A percentile compares a stretch with the other conserved stretches of the same genome.
Evolutionary conservation across 2,888 invertebrate genomes (phyloP).

Genomic region (Dendrolimus houi): DNA sequence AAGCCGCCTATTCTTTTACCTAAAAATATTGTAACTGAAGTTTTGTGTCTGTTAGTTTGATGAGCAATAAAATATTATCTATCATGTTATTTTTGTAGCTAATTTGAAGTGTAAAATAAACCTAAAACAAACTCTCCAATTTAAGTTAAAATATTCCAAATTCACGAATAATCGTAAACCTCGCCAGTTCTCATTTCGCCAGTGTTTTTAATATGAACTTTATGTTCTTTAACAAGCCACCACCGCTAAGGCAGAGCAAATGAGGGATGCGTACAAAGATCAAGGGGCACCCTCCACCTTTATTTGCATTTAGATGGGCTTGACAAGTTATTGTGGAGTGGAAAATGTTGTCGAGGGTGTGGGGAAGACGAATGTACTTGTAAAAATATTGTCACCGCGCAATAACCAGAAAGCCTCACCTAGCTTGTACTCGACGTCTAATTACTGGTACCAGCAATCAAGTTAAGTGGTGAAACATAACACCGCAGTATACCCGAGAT

Average conservation of each 20-base stretch:
- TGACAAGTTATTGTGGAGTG: slow-evolving; percentile 52
- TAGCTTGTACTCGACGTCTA: background rate
- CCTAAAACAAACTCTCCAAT: background rate
- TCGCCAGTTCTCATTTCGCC: background rate
- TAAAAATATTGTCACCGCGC: background rate
- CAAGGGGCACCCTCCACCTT: slow-evolving; percentile 45
- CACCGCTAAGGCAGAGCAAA: slow-evolving; percentile 33
- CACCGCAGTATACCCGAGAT: background rate
- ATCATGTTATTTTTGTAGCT: background rate
- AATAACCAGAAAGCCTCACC: background rate
- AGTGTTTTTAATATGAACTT: background rate
- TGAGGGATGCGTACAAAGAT: slow-evolving; percentile 55
- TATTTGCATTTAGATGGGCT: slow-evolving; percentile 68
- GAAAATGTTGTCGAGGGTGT: slow-evolving; percentile 9
- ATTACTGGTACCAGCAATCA: background rate
- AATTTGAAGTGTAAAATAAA: background rate
- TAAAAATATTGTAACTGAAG: too few species aligned
- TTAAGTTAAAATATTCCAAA: background rate
- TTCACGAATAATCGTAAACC: background rate
- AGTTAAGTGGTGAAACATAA: background rate
- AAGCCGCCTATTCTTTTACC: too few species aligned
- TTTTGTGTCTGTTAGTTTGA: too few species aligned
- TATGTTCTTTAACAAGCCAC: slow-evolving; percentile 23
- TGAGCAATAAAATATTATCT: too few species aligned
- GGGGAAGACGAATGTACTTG: background rate